These are phyloP conservation scores for Pterocles gutturalis DNA, from an alignment of 2,113 vertebrate species.

Conservation along the genomic window DNA sequence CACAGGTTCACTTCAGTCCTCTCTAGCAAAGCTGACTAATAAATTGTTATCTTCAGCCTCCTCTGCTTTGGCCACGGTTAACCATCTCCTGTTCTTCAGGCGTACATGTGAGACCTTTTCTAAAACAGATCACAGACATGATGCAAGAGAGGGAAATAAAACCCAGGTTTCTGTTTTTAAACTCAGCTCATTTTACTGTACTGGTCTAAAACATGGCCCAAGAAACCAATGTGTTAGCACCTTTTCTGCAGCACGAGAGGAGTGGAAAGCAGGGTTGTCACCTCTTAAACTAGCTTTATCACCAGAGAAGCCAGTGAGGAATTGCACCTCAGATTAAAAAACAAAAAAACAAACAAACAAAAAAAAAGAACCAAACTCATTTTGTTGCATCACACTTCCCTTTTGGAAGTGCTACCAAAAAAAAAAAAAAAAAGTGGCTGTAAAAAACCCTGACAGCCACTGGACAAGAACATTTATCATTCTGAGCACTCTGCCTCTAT, in stretches of 20 bases:
- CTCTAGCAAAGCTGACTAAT: background rate
- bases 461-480: background rate
- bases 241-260: background rate
- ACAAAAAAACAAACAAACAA: background rate
- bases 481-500: background rate
- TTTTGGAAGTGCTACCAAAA: background rate
- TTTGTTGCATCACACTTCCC: background rate
- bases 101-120: background rate
- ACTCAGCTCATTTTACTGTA: background rate
- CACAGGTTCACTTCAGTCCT: background rate
- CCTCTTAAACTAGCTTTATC: background rate
- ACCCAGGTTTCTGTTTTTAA: background rate
- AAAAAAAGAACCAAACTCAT: background rate
- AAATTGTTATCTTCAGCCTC: background rate
- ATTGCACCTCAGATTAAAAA: constrained; percentile 1
- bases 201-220: background rate
- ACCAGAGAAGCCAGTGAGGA: background rate
- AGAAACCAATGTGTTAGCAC: background rate
- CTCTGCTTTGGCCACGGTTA: background rate
- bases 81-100: background rate
- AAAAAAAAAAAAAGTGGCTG: background rate
- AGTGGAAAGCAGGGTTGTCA: background rate
- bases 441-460: background rate
- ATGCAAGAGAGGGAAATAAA: background rate
- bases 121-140: background rate